Conservation (phyloP, 2,797 vertebrate genomes). For the Mormyrus proboscirostris region DNA sequence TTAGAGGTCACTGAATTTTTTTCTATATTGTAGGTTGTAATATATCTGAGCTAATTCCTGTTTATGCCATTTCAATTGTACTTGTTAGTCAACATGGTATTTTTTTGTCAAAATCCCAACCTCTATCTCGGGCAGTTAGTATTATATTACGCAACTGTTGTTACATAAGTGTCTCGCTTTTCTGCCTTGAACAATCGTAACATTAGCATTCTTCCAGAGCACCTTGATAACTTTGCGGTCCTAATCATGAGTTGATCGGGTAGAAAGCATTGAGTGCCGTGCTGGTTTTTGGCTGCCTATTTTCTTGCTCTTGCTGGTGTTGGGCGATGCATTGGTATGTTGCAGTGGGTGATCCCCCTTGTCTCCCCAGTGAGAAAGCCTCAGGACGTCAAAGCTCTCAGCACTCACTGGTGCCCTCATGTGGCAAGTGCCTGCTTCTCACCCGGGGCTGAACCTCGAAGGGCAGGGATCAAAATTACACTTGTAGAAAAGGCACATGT, state of each 20-base stretch:
- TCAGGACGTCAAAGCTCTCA: not conserved
- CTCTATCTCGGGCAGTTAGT: not conserved
- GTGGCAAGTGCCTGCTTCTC: not conserved
- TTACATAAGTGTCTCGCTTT: constrained; percentile 7
- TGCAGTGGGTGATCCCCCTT: not conserved
- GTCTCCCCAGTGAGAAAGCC: not conserved
- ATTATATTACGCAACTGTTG: not conserved
- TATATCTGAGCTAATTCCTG: not conserved
- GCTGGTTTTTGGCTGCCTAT: not conserved
- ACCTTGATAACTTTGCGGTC: not conserved
- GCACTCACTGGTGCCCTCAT: not conserved
- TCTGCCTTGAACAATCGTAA: not conserved
- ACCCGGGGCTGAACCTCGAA: not conserved
- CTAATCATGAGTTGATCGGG: not conserved
- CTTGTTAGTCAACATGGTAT: not conserved
- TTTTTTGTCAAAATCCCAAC: constrained; percentile 4
- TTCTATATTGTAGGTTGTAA: not conserved
- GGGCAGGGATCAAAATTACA: not conserved
- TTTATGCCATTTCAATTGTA: not conserved
- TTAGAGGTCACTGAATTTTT: not conserved
- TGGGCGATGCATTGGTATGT: not conserved
- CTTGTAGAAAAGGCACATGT: not conserved
- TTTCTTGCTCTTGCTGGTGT: not conserved
- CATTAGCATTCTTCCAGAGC: not conserved
- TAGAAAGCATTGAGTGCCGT: not conserved